phyloP scores from a whole-genome alignment of 1,140 invertebrate genomes.

The Chionoecetes opilio region DNA sequence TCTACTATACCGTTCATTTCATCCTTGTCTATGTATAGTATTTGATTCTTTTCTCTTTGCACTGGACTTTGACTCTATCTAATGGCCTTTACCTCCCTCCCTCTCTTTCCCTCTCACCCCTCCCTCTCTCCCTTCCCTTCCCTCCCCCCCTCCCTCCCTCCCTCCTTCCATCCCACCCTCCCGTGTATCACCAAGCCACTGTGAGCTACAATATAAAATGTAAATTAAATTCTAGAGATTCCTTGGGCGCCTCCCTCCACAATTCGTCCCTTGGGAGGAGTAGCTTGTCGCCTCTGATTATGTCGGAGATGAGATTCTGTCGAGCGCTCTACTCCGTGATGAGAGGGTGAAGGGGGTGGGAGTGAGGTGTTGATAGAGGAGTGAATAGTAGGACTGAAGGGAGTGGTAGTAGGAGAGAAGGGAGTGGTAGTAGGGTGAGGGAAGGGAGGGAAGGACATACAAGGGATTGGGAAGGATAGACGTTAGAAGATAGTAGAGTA shows the following conservation, averaged over 20 bases:
- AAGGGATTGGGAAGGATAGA: too few relatives aligned
- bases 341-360: background rate
- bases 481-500: background rate
- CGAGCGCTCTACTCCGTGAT: background rate
- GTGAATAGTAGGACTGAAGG: background rate
- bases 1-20: too few relatives aligned
- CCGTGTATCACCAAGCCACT: background rate
- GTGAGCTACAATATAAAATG: constrained; percentile 72
- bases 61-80: background rate
- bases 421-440: background rate
- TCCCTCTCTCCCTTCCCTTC: background rate
- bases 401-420: background rate
- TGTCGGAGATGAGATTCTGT: constrained; percentile 62
- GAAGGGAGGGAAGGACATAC: background rate
- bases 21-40: background rate
- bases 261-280: constrained; percentile 53
- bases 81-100: background rate
- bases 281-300: constrained; percentile 55
- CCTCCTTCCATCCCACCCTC: background rate
- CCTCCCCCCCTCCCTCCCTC: background rate
- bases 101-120: background rate
- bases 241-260: constrained; percentile 52
- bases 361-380: background rate
- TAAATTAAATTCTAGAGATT: constrained; percentile 78
- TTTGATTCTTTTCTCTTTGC: background rate